A percentile compares a stretch with the other conserved stretches of the same genome.
Evolutionary conservation across 2,888 invertebrate genomes (phyloP).

Genomic region (Netelia melanura): DNA sequence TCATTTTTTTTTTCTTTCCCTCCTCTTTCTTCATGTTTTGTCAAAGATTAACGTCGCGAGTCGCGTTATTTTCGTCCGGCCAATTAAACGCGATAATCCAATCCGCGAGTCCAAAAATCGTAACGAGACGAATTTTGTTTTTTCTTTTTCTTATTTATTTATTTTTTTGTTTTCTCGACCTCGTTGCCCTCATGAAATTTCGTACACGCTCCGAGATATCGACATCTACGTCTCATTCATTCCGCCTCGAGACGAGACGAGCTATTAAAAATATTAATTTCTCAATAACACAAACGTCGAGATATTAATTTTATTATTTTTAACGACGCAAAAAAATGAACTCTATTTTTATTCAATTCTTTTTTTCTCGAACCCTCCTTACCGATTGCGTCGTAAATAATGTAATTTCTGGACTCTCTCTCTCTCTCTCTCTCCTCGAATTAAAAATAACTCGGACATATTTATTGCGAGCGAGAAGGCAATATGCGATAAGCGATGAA

Average conservation of each 20-base stretch:
- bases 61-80: conserved; percentile 20
- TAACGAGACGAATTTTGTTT: neutral
- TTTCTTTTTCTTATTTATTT: neutral
- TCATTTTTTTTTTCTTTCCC: neutral
- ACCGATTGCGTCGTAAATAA: neutral
- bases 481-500: neutral
- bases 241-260: neutral
- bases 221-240: neutral
- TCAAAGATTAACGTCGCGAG: neutral
- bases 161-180: neutral
- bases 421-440: neutral
- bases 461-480: neutral
- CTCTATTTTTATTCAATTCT: neutral
- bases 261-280: neutral
- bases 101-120: conserved; percentile 1
- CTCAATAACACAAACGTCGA: neutral
- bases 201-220: neutral
- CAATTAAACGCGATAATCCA: conserved; percentile 19
- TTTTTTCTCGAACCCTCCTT: neutral
- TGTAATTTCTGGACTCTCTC: neutral
- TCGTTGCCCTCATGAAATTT: neutral
- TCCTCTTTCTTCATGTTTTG: neutral
- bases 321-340: neutral
- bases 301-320: neutral
- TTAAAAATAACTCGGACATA: neutral